Base-by-base conservation (phyloP, 2,797 vertebrate species). In the Crocodylus rhombifer region DNA sequence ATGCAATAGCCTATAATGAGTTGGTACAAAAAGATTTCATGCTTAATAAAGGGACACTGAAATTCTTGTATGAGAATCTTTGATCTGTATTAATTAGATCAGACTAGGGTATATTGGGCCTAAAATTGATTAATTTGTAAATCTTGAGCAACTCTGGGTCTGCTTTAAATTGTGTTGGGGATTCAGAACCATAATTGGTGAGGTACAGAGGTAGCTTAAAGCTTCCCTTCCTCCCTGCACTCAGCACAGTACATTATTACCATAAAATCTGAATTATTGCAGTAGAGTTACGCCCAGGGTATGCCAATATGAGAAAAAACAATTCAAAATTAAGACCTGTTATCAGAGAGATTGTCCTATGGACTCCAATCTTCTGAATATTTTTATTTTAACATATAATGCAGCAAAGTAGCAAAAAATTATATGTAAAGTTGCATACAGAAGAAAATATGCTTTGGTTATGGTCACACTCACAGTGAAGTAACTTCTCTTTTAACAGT, bases 391-490 rank as follows among this genome's bases (percentile, higher is more conserved):
- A 90, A 42, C 1, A 0, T 2, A 65, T 14, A 16, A 33, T 69
- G 28, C 80, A 73, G 64, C 58, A 74, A 79, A 82, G 4, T n/a
- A 25, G 8, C 14, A 75, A 75, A 28, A 82, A 55, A 1, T 1
- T 57, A 15, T 0, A 0, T 12, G 20, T 18, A 67, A 42, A 56
- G 85, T 61, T 1, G 9, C 4, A 61, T 77, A n/a, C 80, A 69
- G n/a, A 85, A 94, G 87, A 25, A 61, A 61, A 88, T 26, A 85
- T 57, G 28, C 78, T 86, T 92, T 93, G 82, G 80, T 91, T 73
- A 79, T 89, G 67, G 85, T 63, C 73, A 28, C 79, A 78, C 21
- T 11, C 3, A 13, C 80, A 86, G n/a, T 73, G 84, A 87, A 93
- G 78, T 56, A 65, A 28, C 15, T 89, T 8, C 18, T 91, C 36